Conservation (phyloP, 2,888 invertebrate species). For the Cinara cedri region DNA sequence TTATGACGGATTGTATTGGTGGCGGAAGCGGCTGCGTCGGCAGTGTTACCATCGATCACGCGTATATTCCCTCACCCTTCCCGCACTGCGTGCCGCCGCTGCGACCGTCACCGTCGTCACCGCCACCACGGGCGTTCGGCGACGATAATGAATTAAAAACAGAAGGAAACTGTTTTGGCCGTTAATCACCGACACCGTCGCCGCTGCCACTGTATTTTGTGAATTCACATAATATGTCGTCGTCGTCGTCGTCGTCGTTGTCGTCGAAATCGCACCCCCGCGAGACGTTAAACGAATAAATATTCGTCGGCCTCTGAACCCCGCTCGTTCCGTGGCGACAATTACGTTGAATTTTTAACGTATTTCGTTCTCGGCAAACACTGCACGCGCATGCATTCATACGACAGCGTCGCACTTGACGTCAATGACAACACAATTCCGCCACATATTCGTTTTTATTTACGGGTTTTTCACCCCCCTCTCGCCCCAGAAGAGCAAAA, state of each 20-base stretch:
- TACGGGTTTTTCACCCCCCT: too few species aligned
- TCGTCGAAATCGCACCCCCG: neutral
- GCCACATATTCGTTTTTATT: too few species aligned
- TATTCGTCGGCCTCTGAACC: neutral
- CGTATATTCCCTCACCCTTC: neutral
- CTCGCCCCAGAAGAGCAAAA: too few species aligned
- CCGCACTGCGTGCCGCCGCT: neutral
- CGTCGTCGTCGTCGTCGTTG: neutral
- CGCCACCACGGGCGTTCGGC: too few species aligned
- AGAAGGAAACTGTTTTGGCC: conserved; percentile 16
- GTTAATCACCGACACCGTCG: conserved; percentile 1
- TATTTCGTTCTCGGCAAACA: neutral
- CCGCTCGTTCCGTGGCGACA: neutral
- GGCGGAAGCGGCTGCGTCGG: neutral
- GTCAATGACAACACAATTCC: too few species aligned
- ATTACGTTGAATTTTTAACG: neutral
- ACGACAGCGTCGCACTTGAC: too few species aligned
- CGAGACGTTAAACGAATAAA: neutral
- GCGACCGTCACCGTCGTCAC: neutral
- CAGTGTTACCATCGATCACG: neutral
- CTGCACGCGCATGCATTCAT: too few species aligned
- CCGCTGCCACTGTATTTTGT: neutral
- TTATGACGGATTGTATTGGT: conserved; percentile 33
- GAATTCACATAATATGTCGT: neutral
- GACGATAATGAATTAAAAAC: conserved; percentile 39